Evolutionary conservation across 2,888 invertebrate genomes (phyloP).

Genomic region (Nezara viridula): DNA sequence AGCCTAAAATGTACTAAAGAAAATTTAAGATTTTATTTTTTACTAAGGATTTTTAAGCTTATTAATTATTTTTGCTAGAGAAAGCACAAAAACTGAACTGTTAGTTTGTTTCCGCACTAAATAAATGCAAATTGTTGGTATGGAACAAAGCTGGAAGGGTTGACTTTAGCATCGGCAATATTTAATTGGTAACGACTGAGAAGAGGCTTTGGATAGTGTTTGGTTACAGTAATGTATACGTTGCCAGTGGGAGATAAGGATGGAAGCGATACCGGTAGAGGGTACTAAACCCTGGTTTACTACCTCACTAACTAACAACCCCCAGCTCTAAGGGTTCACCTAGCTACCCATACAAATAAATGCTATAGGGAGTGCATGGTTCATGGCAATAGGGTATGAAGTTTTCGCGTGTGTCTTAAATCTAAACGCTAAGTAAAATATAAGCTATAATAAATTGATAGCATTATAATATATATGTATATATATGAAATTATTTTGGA

Average conservation of each 20-base stretch:
- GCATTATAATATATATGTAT: too few species aligned
- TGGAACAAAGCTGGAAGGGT: neutral
- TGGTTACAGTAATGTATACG: conserved; percentile 17
- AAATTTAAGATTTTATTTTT: too few species aligned
- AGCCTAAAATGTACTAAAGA: too few species aligned
- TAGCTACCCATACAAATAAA: neutral
- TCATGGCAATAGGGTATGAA: neutral
- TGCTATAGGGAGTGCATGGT: neutral
- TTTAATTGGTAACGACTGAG: conserved; percentile 13
- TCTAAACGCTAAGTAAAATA: neutral
- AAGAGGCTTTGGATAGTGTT: conserved; percentile 46
- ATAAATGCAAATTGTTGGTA: neutral
- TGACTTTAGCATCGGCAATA: neutral
- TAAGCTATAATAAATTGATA: neutral
- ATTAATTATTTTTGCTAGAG: too few species aligned
- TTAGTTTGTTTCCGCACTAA: too few species aligned
- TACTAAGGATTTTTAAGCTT: too few species aligned
- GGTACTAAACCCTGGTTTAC: conserved; percentile 13
- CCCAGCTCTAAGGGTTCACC: neutral
- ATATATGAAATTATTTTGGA: too few species aligned
- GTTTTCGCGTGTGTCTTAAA: neutral
- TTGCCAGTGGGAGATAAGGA: neutral
- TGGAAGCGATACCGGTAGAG: neutral
- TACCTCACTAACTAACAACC: conserved; percentile 4
- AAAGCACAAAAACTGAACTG: too few species aligned